Evolutionary conservation across 1,140 invertebrate genomes (phyloP).

Genomic region (Euschistus heros): DNA sequence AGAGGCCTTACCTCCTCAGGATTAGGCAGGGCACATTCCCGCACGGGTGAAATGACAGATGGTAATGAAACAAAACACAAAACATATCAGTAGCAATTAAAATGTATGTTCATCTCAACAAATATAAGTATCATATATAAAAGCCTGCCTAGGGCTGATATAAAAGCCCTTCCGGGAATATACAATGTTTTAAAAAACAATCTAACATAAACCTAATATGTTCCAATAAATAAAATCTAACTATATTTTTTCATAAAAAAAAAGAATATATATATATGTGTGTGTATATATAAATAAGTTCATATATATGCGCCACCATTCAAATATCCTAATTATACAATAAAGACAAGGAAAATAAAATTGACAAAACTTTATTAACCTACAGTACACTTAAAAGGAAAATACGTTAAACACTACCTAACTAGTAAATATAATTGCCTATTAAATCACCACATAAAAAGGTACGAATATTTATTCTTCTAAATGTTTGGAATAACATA

Average conservation of each 20-base stretch:
- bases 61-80: slow-evolving; percentile 20
- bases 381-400: slow-evolving; percentile 5
- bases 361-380: slow-evolving; percentile 3
- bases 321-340: no score
- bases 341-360: slow-evolving; percentile 5
- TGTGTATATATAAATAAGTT: no score
- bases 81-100: background rate
- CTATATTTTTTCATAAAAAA: background rate
- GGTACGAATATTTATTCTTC: background rate
- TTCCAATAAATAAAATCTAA: slow-evolving; percentile 4
- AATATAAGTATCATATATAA: slow-evolving; percentile 2
- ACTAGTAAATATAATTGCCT: background rate
- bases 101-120: background rate
- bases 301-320: no score
- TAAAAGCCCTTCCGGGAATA: no score
- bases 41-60: slow-evolving; percentile 16
- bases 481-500: slow-evolving; percentile 12
- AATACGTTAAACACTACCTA: slow-evolving; percentile 5
- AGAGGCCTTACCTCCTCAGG: slow-evolving; percentile 15
- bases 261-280: background rate
- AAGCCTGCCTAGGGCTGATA: no score
- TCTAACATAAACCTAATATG: slow-evolving; percentile 4
- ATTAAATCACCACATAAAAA: slow-evolving; percentile 2
- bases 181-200: background rate
- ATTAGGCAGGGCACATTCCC: slow-evolving; percentile 9